Evolutionary conservation across 1,140 invertebrate genomes (phyloP).

Genomic region (Sitobion miscanthi): DNA sequence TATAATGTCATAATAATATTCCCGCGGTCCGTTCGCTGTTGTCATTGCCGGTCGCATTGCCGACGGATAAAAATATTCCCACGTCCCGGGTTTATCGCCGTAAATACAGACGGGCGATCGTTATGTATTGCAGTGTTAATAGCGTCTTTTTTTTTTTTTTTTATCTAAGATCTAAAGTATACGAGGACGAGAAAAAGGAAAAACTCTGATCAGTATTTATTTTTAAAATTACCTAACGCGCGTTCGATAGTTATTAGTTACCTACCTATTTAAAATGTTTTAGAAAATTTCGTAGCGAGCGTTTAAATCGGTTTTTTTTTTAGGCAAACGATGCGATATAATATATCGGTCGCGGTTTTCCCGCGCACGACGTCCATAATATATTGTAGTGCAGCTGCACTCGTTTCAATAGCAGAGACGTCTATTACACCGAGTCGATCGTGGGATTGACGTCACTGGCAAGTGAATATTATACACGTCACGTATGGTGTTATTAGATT

Average conservation of each 20-base stretch:
- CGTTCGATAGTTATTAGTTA: background rate
- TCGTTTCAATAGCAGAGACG: background rate
- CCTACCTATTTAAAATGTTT: background rate
- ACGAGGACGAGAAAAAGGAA: background rate
- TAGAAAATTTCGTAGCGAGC: background rate
- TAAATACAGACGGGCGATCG: background rate
- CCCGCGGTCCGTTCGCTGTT: too few relatives aligned
- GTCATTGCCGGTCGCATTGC: too few relatives aligned
- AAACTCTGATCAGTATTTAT: background rate
- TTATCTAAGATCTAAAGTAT: background rate
- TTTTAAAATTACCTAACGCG: background rate
- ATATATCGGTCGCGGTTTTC: background rate
- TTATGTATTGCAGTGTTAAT: background rate
- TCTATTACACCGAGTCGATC: background rate
- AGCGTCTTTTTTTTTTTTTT: background rate
- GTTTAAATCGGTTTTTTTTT: background rate
- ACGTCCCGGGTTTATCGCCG: background rate
- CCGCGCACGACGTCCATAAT: background rate
- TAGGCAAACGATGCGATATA: too few relatives aligned
- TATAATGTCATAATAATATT: too few relatives aligned
- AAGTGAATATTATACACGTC: background rate
- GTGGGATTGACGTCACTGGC: background rate
- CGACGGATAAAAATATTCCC: too few relatives aligned
- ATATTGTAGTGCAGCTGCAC: background rate
- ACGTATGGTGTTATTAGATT: background rate